Evolutionary conservation across 2,888 invertebrate genomes (phyloP).

Genomic region (Seira sanloemensis): DNA sequence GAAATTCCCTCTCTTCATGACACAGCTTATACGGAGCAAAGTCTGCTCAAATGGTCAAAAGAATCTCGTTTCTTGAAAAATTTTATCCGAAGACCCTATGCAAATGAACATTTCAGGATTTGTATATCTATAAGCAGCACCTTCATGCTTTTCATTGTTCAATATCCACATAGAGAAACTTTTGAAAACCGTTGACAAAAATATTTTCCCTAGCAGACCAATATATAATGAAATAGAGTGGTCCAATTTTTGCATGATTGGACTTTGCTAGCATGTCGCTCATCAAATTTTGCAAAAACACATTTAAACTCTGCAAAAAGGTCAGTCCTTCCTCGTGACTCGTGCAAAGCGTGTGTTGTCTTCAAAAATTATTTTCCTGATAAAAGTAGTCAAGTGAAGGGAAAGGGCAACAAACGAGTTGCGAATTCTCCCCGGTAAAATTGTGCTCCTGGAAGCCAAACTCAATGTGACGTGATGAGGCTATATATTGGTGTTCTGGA

Average conservation of each 20-base stretch:
- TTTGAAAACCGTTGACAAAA: too few relatives aligned
- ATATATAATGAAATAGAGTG: too few relatives aligned
- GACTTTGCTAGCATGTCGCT: too few relatives aligned
- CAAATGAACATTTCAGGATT: too few relatives aligned
- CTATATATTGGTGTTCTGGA: constrained; percentile 21
- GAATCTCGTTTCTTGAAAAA: neutral
- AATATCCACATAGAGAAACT: too few relatives aligned
- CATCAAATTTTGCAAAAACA: too few relatives aligned
- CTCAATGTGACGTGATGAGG: constrained; percentile 54
- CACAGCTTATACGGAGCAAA: neutral
- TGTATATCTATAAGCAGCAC: too few relatives aligned
- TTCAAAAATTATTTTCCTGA: constrained; percentile 2
- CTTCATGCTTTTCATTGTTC: too few relatives aligned
- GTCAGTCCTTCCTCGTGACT: neutral
- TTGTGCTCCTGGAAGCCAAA: constrained; percentile 31
- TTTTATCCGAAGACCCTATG: neutral
- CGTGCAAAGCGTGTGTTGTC: neutral
- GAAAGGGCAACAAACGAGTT: constrained; percentile 13
- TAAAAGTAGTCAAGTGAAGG: constrained; percentile 7
- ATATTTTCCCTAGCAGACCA: too few relatives aligned
- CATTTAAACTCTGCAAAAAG: too few relatives aligned
- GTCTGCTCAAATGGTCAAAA: too few relatives aligned
- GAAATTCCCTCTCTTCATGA: neutral
- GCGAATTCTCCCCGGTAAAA: constrained; percentile 14
- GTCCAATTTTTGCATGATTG: neutral